Conservation (phyloP, 2,113 vertebrate species). For the Psittacara wagleri region DNA sequence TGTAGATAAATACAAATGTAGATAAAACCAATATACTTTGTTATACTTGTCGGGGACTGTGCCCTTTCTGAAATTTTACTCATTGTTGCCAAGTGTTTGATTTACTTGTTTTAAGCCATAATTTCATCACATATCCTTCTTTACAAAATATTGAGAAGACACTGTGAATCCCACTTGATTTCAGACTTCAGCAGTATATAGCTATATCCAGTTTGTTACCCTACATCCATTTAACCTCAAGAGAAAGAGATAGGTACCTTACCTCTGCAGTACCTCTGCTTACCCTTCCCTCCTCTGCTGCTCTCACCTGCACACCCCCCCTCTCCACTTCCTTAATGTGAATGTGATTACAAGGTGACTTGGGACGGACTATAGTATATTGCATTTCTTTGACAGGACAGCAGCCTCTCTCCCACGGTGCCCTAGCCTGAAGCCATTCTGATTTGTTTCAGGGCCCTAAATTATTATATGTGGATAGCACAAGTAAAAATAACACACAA, state of each 20-base stretch:
- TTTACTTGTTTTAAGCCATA: neutral
- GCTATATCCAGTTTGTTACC: neutral
- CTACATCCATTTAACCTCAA: neutral
- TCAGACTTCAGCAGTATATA: neutral
- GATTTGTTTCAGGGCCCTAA: neutral
- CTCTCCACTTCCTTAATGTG: neutral
- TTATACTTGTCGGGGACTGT: neutral
- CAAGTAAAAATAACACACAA: neutral
- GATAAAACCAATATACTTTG: neutral
- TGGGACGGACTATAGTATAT: neutral
- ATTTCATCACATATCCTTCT: neutral
- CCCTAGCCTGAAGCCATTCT: neutral
- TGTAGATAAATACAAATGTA: slow-evolving; percentile 27
- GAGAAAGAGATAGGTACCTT: neutral
- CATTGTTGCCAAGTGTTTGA: neutral
- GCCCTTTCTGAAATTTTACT: neutral
- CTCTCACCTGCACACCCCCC: neutral
- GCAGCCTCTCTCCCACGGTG: neutral
- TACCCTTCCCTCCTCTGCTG: neutral
- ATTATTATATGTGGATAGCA: neutral
- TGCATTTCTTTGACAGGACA: neutral
- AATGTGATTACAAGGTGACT: neutral
- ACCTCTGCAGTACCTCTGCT: neutral
- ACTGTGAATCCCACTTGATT: neutral
- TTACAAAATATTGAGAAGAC: neutral